phyloP scores from a whole-genome alignment of 2,113 vertebrate species.

The Entosphenus tridentatus region DNA sequence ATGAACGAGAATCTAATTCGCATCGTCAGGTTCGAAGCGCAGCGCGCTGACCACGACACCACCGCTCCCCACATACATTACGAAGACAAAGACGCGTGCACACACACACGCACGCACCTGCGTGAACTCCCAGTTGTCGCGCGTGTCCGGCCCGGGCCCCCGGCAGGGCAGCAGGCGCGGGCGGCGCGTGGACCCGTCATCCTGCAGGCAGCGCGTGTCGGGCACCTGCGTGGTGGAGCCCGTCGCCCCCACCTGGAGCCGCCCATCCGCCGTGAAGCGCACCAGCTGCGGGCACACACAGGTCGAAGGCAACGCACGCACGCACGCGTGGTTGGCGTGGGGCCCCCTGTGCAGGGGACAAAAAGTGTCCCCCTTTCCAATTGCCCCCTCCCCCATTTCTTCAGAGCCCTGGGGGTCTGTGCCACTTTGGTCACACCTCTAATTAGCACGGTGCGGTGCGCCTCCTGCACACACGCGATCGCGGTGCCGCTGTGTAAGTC shows the following conservation, averaged over 20 bases:
- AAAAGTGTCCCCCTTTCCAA: too few relatives aligned
- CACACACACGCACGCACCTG: constrained; percentile 37
- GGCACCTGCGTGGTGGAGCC: constrained; percentile 84
- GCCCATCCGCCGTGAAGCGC: constrained; percentile 60
- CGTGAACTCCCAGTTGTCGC: constrained; percentile 88
- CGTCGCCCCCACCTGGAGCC: constrained; percentile 71
- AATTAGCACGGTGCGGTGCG: too few relatives aligned
- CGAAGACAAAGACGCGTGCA: background rate
- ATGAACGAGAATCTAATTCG: background rate
- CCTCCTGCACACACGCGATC: too few relatives aligned
- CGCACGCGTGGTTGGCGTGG: too few relatives aligned
- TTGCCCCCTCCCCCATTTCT: too few relatives aligned
- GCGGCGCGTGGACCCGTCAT: constrained; percentile 47
- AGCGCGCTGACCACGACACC: background rate
- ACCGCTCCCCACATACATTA: background rate
- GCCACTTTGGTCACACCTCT: too few relatives aligned
- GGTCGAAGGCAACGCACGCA: too few relatives aligned
- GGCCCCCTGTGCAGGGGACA: too few relatives aligned
- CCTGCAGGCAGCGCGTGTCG: constrained; percentile 79
- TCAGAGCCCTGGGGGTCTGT: too few relatives aligned
- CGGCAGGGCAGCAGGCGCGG: constrained; percentile 72
- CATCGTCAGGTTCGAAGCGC: background rate
- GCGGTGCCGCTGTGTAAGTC: too few relatives aligned
- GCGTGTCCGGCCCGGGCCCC: constrained; percentile 34
- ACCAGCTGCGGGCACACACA: constrained; percentile 28